Percentiles rank a stretch among this genome's conserved stretches.
Evolutionary conservation across 2,888 invertebrate genomes (phyloP).

Genomic region (Asteroscopus sphinx): DNA sequence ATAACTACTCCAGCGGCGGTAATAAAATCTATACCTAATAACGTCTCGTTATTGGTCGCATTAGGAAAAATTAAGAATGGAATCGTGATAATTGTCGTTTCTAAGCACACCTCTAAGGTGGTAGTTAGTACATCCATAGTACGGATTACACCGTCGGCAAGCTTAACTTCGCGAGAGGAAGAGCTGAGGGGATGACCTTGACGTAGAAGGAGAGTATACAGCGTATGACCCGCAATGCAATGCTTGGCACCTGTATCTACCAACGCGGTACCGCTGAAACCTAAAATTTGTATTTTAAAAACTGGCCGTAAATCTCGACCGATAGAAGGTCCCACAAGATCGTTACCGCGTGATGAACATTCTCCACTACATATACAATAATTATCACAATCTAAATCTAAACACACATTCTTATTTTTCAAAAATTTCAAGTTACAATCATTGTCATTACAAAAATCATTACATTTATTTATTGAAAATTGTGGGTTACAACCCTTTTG

Average conservation of each 20-base stretch:
- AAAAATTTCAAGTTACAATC: background rate
- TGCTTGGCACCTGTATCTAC: too few species aligned
- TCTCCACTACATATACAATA: conserved; percentile 1
- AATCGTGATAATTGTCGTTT: background rate
- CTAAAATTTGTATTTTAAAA: too few species aligned
- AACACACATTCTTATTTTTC: too few species aligned
- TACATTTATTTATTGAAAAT: background rate
- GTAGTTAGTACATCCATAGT: background rate
- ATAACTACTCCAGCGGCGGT: background rate
- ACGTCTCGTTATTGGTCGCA: background rate
- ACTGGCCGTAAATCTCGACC: background rate
- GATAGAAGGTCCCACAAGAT: too few species aligned
- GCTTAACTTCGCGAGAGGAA: background rate
- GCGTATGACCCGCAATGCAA: conserved; percentile 1
- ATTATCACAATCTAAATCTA: background rate
- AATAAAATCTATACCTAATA: conserved; percentile 1
- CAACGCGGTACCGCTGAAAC: too few species aligned
- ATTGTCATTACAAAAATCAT: background rate
- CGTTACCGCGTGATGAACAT: background rate
- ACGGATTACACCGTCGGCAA: too few species aligned
- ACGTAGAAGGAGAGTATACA: conserved; percentile 9
- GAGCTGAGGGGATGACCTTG: conserved; percentile 3
- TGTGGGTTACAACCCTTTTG: background rate
- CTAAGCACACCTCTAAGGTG: background rate
- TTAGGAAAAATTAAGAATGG: background rate